phyloP scores from a whole-genome alignment of 2,888 invertebrate genomes.

The Marronus borbonicus region DNA sequence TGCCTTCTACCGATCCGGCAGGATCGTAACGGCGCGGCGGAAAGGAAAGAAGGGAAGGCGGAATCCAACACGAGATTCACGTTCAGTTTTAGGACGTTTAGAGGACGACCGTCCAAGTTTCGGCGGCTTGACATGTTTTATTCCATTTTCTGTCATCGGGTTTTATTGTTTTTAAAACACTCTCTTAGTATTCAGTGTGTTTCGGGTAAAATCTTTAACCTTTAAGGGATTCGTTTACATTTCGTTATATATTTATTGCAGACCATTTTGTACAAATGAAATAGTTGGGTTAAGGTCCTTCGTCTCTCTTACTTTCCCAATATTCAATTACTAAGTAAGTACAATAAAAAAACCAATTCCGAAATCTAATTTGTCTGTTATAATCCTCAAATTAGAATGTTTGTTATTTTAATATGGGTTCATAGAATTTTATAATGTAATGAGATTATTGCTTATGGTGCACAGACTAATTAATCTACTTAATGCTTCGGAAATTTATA shows the following conservation, averaged over 20 bases:
- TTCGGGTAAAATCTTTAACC: constrained; percentile 45
- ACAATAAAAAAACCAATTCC: no score
- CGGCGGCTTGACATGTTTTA: constrained; percentile 56
- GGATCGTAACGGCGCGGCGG: constrained; percentile 54
- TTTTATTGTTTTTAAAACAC: constrained; percentile 63
- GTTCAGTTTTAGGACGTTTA: constrained; percentile 52
- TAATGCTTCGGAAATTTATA: no score
- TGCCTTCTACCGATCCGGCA: constrained; percentile 61
- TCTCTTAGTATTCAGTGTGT: constrained; percentile 60
- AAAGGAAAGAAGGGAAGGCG: constrained; percentile 55
- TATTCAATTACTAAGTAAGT: no score
- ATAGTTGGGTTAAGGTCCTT: background rate
- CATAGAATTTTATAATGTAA: no score
- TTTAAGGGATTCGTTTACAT: constrained; percentile 47
- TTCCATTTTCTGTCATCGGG: constrained; percentile 56
- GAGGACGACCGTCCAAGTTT: constrained; percentile 53
- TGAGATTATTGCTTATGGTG: no score
- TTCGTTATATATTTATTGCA: constrained; percentile 37
- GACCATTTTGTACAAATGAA: constrained; percentile 26
- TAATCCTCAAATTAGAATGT: no score
- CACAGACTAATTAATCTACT: no score
- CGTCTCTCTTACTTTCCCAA: no score
- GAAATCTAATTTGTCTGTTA: no score
- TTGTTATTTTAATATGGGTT: no score
- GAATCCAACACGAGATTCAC: constrained; percentile 46